A percentile compares a stretch with the other conserved stretches of the same genome.
Evolutionary conservation across 2,888 invertebrate genomes (phyloP).

Genomic region (Cataglyphis cursor): DNA sequence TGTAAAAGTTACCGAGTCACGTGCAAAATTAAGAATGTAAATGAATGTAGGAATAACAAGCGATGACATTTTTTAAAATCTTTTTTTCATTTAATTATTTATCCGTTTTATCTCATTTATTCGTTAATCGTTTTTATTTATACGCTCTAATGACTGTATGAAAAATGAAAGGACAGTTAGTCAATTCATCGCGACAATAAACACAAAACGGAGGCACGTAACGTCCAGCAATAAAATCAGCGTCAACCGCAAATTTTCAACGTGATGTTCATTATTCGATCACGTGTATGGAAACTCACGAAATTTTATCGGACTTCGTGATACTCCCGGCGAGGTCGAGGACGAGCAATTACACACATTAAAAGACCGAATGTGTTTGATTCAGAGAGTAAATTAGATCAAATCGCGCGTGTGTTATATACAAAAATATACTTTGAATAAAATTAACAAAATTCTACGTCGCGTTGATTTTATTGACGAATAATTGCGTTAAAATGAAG

Average conservation of each 20-base stretch:
- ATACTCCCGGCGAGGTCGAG: neutral
- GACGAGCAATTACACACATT: neutral
- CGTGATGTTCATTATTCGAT: slow-evolving; percentile 24
- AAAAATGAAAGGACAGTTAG: slow-evolving; percentile 8
- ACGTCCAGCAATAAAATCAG: slow-evolving; percentile 19
- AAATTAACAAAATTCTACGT: neutral
- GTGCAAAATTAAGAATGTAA: slow-evolving; percentile 34
- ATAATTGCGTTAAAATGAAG: neutral
- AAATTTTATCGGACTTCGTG: slow-evolving; percentile 25
- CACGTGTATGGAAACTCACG: slow-evolving; percentile 9
- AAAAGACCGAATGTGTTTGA: neutral
- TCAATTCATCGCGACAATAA: slow-evolving; percentile 37
- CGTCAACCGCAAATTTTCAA: slow-evolving; percentile 31
- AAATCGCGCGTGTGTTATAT: neutral
- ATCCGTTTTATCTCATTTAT: neutral
- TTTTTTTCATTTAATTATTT: neutral
- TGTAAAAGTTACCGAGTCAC: slow-evolving; percentile 22
- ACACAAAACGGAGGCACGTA: neutral
- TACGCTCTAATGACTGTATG: neutral
- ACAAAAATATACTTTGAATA: neutral
- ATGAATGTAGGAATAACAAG: slow-evolving; percentile 8
- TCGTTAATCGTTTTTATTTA: neutral
- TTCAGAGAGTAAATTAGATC: neutral
- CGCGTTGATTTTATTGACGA: neutral
- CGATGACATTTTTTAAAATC: neutral